phyloP scores from a whole-genome alignment of 2,888 invertebrate species.

The Lutraria lutraria region DNA sequence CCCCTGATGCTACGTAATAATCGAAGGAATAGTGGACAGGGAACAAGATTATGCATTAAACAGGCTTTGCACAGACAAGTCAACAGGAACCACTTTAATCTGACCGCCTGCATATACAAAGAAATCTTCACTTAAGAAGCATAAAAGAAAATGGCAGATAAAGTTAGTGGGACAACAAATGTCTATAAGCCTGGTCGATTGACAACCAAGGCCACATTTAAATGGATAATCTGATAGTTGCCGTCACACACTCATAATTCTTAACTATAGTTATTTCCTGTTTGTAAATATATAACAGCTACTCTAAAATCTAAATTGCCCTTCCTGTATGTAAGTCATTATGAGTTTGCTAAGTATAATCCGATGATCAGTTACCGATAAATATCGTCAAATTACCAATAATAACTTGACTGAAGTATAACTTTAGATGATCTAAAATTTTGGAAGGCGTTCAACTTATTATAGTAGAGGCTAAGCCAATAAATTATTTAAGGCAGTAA shows the following conservation, averaged over 20 bases:
- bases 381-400: not conserved
- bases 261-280: not conserved
- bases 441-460: not conserved
- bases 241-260: not conserved
- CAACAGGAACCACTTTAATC: too few species aligned
- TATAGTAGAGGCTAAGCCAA: not conserved
- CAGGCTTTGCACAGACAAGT: too few species aligned
- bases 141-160: too few species aligned
- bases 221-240: not conserved
- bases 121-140: too few species aligned
- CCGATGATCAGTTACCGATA: not conserved
- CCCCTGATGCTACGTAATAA: too few species aligned
- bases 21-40: too few species aligned
- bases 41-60: too few species aligned
- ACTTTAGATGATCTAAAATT: not conserved
- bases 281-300: not conserved
- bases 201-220: not conserved
- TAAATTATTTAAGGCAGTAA: not conserved
- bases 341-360: too few species aligned
- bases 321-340: not conserved
- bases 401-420: conserved; percentile 2
- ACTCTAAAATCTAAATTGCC: not conserved
- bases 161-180: too few species aligned
- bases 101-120: too few species aligned
- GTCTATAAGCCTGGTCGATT: not conserved